Percentiles rank a stretch among this genome's conserved stretches.
These are phyloP conservation scores for Drosophila saltans DNA, from an alignment of 1,140 invertebrate species.

Conservation along the genomic window DNA sequence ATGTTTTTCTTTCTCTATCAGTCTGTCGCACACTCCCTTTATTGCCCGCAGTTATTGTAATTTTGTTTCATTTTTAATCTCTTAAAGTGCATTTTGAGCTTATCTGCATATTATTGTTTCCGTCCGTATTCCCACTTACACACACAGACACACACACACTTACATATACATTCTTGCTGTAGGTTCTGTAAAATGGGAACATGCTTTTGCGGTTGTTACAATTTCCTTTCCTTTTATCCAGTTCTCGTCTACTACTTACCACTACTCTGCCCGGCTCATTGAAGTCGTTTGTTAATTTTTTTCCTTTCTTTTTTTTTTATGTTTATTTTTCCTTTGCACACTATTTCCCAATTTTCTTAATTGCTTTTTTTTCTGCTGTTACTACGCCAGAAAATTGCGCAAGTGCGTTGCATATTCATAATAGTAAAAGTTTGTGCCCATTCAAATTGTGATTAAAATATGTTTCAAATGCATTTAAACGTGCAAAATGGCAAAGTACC, in stretches of 20 bases:
- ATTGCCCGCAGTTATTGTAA: slow-evolving; percentile 32
- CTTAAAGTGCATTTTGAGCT: slow-evolving; percentile 36
- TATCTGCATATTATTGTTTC: slow-evolving; percentile 39
- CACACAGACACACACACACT: slow-evolving; percentile 1
- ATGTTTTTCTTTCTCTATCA: neutral
- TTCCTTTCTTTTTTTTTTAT: neutral
- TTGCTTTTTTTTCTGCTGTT: slow-evolving; percentile 33
- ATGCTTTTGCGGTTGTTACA: slow-evolving; percentile 25
- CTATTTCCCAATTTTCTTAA: slow-evolving; percentile 54
- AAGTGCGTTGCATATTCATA: slow-evolving; percentile 37
- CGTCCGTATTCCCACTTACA: slow-evolving; percentile 2
- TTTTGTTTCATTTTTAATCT: slow-evolving; percentile 36
- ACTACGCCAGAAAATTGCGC: slow-evolving; percentile 7
- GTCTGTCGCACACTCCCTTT: neutral
- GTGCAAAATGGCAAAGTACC: neutral
- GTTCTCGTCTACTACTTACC: slow-evolving; percentile 1
- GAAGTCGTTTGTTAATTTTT: neutral
- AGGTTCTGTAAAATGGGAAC: slow-evolving; percentile 27
- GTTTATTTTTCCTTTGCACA: slow-evolving; percentile 28
- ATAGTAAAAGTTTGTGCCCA: slow-evolving; percentile 2
- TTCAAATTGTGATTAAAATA: slow-evolving; percentile 11
- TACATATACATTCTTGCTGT: too few relatives aligned
- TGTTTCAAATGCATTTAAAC: neutral
- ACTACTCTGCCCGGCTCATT: slow-evolving; percentile 4
- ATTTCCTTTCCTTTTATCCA: slow-evolving; percentile 21